Base-by-base conservation (phyloP, 2,888 invertebrate species). In the Pasiphila rectangulata region DNA sequence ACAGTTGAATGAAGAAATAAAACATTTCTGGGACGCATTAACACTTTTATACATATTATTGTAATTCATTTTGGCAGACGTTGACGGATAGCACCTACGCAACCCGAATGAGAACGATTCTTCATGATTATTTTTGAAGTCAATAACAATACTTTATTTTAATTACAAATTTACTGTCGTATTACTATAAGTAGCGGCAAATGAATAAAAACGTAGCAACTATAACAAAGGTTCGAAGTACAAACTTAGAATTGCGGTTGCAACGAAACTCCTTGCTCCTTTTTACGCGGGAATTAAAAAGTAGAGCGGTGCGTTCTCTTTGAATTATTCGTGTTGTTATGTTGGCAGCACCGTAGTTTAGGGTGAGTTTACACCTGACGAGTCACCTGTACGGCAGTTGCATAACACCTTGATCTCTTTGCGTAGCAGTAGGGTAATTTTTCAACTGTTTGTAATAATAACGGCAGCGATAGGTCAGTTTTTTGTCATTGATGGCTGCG, bases 311-410 rank as follows among this genome's bases (percentile, higher is more conserved):
- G 38, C 9, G 13, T 39, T 42, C 39, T 43, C 47, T 5, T 41
- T 45, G 44, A 24, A 27, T 19, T 19, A 27, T 3, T 46, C 1
- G 19, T 25, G 16, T 48, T 23, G 39, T 51, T 38, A 56, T 36
- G 57, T 58, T 53, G 50, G 47, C 24, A 53, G 47, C 51, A 46
- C 42, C 44, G 41, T 51, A 59, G 56, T 57, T 71, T 72, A 71
- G 74, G 75, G 76, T 64, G 67, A 46, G 64, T 57, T 56, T 63
- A 61, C 75, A 80, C 79, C 79, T 79, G 79, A 77, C 71, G 54
- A 29, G 55, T 57, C 80, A 80, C 79, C 81, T 82, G 81, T 80
- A 77, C 56, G 73, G 64, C 77, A 75, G 76, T 79, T 78, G 77
- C 74, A 71, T 79, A 70, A 75, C 74, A 75, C 75, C 73, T 78